Conservation (phyloP, 1,140 invertebrate species). For the Drosophila eugracilis region DNA sequence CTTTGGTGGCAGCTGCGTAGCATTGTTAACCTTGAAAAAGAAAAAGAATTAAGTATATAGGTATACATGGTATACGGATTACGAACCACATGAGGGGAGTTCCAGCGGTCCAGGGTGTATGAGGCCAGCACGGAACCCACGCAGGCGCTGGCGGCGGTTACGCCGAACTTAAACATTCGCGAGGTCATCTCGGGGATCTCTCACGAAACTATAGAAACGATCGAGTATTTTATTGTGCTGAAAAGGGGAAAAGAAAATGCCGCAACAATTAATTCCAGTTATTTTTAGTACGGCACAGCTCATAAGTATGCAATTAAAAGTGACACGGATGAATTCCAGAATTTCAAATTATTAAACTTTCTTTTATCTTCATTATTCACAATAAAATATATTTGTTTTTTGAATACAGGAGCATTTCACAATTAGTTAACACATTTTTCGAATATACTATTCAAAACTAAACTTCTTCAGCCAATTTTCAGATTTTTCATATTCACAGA, state of each 20-base stretch:
- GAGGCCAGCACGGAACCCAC: slow-evolving; percentile 72
- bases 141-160: slow-evolving; percentile 77
- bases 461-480: no score
- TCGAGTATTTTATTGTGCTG: slow-evolving; percentile 33
- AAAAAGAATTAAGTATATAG: no score
- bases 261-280: neutral
- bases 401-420: no score
- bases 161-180: slow-evolving; percentile 80
- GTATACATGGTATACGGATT: neutral
- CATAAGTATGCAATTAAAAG: slow-evolving; percentile 5
- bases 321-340: neutral
- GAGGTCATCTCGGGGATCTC: slow-evolving; percentile 69
- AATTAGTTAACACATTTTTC: no score
- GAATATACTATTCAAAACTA: no score
- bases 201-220: slow-evolving; percentile 27
- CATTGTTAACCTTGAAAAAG: slow-evolving; percentile 72
- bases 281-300: neutral
- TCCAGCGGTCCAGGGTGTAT: slow-evolving; percentile 74
- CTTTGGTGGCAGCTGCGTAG: slow-evolving; percentile 85
- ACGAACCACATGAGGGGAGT: slow-evolving; percentile 73
- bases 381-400: no score
- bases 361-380: no score
- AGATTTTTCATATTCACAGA: no score
- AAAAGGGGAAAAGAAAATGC: neutral
- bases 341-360: neutral